Evolutionary conservation across 53 echinoderm and acorn worm species (phyloP).

Genomic region (Mesocentrotus franciscanus): DNA sequence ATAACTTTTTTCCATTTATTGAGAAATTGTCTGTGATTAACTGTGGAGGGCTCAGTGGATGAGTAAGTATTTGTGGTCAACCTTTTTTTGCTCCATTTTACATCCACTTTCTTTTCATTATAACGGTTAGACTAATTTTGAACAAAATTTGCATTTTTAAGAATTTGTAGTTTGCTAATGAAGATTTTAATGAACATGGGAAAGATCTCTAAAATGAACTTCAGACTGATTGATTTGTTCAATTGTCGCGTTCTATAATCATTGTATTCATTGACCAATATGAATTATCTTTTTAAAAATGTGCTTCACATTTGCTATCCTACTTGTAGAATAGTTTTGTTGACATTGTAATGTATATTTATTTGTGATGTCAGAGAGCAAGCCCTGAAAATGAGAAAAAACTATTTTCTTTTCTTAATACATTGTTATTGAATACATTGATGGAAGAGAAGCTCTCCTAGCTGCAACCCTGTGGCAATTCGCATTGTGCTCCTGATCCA

Average conservation of each 20-base stretch:
- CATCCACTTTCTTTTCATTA: background rate
- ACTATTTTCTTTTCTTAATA: background rate
- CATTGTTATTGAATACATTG: background rate
- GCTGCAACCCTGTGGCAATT: background rate
- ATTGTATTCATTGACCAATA: background rate
- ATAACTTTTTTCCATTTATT: constrained; percentile 33
- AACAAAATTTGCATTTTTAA: background rate
- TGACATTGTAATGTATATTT: background rate
- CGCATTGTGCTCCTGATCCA: background rate
- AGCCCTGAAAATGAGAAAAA: background rate
- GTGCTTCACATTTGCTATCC: background rate
- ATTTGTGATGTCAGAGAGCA: constrained; percentile 6
- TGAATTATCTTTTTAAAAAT: background rate
- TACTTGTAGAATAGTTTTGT: background rate
- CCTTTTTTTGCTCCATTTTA: background rate
- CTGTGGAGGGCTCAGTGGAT: background rate
- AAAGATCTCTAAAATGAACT: background rate
- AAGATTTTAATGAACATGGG: background rate
- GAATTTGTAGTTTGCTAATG: background rate
- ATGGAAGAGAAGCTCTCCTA: constrained; percentile 24
- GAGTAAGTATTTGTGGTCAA: constrained; percentile 10
- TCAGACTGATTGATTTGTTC: background rate
- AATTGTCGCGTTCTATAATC: background rate
- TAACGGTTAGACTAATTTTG: background rate
- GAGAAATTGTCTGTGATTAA: constrained; percentile 44